phyloP scores from a whole-genome alignment of 1,140 invertebrate genomes.

The Brachionus rotundiformis region DNA sequence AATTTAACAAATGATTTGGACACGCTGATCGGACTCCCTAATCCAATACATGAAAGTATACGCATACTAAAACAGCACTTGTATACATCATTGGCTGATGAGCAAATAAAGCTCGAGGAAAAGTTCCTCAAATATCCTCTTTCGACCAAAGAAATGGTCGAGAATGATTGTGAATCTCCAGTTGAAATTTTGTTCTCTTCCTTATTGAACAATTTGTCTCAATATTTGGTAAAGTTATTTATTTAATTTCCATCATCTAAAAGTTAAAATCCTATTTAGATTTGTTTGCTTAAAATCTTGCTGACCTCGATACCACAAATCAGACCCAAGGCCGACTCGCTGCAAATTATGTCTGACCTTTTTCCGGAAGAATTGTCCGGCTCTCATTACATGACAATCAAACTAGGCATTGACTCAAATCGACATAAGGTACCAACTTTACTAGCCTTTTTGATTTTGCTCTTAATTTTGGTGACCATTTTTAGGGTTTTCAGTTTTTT shows the following conservation, averaged over 20 bases:
- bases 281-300: constrained; percentile 91
- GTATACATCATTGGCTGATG: constrained; percentile 66
- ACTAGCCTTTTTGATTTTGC: too few relatives aligned
- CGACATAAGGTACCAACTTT: constrained; percentile 86
- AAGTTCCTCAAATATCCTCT: constrained; percentile 66
- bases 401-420: constrained; percentile 93
- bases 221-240: constrained; percentile 77
- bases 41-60: constrained; percentile 91
- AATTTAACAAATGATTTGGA: constrained; percentile 70
- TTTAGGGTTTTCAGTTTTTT: too few relatives aligned
- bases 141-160: constrained; percentile 57
- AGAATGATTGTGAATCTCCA: neutral
- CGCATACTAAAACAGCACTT: constrained; percentile 77
- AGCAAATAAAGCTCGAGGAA: constrained; percentile 67
- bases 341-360: constrained; percentile 96
- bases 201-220: constrained; percentile 67
- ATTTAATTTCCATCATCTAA: neutral
- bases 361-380: constrained; percentile 91
- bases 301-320: constrained; percentile 94
- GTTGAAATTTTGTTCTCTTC: constrained; percentile 15
- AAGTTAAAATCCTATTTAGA: constrained; percentile 64
- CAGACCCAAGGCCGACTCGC: constrained; percentile 95
- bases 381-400: constrained; percentile 93
- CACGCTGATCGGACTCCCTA: constrained; percentile 85
- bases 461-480: too few relatives aligned